phyloP scores from a whole-genome alignment of 2,113 vertebrate genomes.

The Zosterops pallidus region DNA sequence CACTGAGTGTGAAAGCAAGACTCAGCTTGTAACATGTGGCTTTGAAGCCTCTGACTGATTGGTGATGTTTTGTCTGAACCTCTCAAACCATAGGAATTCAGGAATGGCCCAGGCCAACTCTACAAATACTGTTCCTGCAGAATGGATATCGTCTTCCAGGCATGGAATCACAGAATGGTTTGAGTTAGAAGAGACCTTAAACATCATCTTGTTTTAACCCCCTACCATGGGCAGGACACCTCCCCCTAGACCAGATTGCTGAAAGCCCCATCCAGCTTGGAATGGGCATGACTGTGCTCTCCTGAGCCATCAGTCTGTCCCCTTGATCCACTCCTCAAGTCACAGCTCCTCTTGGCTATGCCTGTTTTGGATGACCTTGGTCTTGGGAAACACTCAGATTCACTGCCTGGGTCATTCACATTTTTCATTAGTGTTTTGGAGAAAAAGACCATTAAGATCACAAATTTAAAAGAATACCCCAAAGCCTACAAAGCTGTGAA shows the following conservation, averaged over 20 bases:
- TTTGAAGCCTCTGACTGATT: background rate
- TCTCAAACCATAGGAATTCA: conserved; percentile 6
- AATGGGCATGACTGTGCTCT: background rate
- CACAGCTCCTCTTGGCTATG: background rate
- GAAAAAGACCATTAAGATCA: background rate
- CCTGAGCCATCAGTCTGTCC: background rate
- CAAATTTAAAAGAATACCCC: background rate
- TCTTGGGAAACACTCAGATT: background rate
- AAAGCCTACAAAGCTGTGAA: background rate
- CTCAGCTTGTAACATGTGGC: background rate
- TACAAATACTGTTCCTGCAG: background rate
- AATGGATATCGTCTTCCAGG: background rate
- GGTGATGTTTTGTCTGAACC: background rate
- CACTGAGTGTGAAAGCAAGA: conserved; percentile 6
- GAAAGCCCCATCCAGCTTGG: background rate
- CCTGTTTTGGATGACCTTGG: background rate
- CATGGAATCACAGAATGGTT: background rate
- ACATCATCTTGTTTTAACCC: background rate
- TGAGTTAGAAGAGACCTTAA: background rate
- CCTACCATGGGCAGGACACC: background rate
- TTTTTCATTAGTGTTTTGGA: background rate
- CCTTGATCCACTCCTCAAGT: background rate
- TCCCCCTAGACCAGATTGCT: background rate
- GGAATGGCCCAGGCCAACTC: background rate
- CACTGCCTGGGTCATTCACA: background rate